These are phyloP conservation scores for Sandelia bainsii DNA, from an alignment of 2,797 vertebrate species.

Conservation along the genomic window DNA sequence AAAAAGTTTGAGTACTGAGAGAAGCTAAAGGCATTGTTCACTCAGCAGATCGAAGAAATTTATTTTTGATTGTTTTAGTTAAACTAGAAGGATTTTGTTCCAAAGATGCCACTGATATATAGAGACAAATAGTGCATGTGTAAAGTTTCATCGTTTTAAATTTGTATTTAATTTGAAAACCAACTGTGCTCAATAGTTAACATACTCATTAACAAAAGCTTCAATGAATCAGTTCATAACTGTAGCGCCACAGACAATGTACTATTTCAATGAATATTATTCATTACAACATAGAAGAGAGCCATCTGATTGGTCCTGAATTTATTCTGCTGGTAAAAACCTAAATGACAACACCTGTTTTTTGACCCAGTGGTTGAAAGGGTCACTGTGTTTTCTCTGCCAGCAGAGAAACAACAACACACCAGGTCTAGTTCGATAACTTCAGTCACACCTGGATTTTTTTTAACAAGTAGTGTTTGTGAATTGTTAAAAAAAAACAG, in stretches of 20 bases:
- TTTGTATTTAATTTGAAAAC: slow-evolving; percentile 39
- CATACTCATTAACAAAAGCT: slow-evolving; percentile 14
- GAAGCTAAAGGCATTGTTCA: slow-evolving; percentile 65
- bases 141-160: slow-evolving; percentile 25
- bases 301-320: too few relatives aligned
- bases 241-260: slow-evolving; percentile 25
- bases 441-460: too few relatives aligned
- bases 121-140: slow-evolving; percentile 25
- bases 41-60: slow-evolving; percentile 50
- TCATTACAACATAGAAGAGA: slow-evolving; percentile 24
- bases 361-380: too few relatives aligned
- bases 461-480: too few relatives aligned
- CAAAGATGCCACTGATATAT: slow-evolving; percentile 20
- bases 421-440: too few relatives aligned
- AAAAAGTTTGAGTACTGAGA: slow-evolving; percentile 78
- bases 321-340: too few relatives aligned
- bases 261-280: slow-evolving; percentile 44
- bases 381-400: too few relatives aligned
- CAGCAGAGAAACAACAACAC: too few relatives aligned
- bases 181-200: slow-evolving; percentile 16
- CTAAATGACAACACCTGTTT: too few relatives aligned
- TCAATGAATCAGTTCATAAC: slow-evolving; percentile 41
- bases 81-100: slow-evolving; percentile 31
- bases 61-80: slow-evolving; percentile 44
- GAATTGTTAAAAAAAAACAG: too few relatives aligned